Percentiles rank a stretch among this genome's conserved stretches.
These are phyloP conservation scores for Urocolius indicus DNA, from an alignment of 2,113 vertebrate genomes.

Conservation along the genomic window DNA sequence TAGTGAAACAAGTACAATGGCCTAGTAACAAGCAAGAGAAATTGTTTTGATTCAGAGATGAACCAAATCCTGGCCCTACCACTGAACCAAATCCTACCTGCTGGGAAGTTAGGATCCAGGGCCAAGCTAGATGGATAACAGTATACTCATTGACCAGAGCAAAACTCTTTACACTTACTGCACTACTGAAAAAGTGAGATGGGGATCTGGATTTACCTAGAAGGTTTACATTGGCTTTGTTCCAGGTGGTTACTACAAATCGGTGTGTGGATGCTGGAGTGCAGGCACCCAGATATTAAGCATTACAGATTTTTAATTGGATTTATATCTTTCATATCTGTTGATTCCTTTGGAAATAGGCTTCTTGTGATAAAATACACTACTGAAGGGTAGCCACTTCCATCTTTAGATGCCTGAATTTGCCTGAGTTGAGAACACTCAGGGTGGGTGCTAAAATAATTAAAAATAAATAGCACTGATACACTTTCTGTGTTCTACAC, in stretches of 20 bases:
- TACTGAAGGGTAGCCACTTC: background rate
- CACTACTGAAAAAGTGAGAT: background rate
- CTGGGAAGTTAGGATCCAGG: background rate
- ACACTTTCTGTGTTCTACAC: background rate
- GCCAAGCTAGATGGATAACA: background rate
- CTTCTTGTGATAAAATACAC: background rate
- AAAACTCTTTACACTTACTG: background rate
- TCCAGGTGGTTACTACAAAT: background rate
- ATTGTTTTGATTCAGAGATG: background rate
- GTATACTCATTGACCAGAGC: background rate
- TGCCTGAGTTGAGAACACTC: background rate
- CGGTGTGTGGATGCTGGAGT: background rate
- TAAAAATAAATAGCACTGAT: background rate
- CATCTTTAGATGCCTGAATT: background rate
- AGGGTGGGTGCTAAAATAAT: background rate
- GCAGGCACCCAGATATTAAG: background rate
- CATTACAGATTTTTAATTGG: background rate
- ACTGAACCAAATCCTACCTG: background rate
- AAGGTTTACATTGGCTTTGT: background rate
- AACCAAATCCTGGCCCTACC: background rate
- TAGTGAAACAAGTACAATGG: background rate
- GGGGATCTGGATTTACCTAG: background rate
- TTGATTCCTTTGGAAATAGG: background rate
- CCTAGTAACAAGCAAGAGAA: background rate
- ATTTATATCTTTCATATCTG: background rate